Conservation (phyloP, 2,113 vertebrate species). For the Caranx ignobilis region DNA sequence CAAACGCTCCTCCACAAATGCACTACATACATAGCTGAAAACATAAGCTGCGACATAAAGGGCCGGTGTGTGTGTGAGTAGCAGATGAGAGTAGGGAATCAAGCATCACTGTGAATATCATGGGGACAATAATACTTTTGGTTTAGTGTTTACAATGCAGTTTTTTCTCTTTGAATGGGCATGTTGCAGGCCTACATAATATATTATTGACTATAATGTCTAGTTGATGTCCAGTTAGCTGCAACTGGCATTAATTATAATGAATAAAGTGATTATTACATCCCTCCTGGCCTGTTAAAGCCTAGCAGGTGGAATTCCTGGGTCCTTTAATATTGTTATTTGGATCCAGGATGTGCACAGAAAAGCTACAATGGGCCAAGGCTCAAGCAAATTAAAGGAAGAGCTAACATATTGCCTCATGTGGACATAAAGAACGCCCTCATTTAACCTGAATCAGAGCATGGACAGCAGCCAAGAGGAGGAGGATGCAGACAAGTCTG, state of each 20-base stretch:
- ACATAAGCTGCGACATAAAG: background rate
- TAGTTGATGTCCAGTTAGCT: background rate
- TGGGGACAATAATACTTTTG: constrained; percentile 9
- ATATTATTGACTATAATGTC: background rate
- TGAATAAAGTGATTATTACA: background rate
- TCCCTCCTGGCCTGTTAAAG: constrained; percentile 7
- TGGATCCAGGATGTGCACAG: constrained; percentile 17
- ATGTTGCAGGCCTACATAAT: background rate
- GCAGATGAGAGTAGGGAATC: background rate
- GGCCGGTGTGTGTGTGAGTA: background rate
- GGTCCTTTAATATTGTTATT: constrained; percentile 11
- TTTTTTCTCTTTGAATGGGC: background rate
- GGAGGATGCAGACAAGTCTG: constrained; percentile 1
- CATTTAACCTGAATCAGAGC: constrained; percentile 26
- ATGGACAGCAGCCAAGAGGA: constrained; percentile 25
- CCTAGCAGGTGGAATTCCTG: constrained; percentile 10
- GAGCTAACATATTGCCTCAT: constrained; percentile 11
- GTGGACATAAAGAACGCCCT: constrained; percentile 22
- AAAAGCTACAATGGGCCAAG: constrained; percentile 18
- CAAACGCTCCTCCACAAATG: background rate
- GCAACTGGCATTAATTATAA: background rate
- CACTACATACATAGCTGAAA: background rate
- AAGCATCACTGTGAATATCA: background rate
- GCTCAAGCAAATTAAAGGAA: constrained; percentile 32
- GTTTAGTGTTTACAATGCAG: background rate